Evolutionary conservation across 2,888 invertebrate genomes (phyloP), one percentile per base, ranked within the genome.

Genomic region (Agonopterix heracliana): DNA sequence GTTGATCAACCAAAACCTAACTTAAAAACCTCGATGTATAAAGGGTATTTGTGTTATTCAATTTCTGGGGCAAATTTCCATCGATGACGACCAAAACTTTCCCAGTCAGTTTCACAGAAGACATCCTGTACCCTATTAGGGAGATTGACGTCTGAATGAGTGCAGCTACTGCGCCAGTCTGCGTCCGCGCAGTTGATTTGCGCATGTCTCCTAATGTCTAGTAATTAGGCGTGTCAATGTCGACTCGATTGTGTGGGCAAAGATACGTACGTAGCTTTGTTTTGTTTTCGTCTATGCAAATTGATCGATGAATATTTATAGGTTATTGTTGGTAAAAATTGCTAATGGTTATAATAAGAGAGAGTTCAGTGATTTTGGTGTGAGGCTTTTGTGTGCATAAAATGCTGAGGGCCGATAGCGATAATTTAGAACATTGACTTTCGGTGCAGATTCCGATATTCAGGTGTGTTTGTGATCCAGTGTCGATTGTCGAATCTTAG

Each of bases 161-260:
- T 64, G 50, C 56, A 57, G 54, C 57, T 60, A 14, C 34, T 48
- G 54, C 54, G 56, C 51, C 54, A 50, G 56, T 49, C 60, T 38
- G 38, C 38, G 61, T 57, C 56, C 54, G 55, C 59, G 59, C 57
- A 54, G 52, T 13, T 54, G 61, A 63, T 68, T 63, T 64, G 67
- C 65, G 61, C 59, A 63, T 60, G 65, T 26, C 26, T 26, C 26
- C 26, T 26, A 26, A 26, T 26, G 26, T 68, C 63, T 62, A 66
- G 75, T 74, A 78, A 81, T 82, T 80, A 81, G 78, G 70, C 70
- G 67, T 67, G 71, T 74, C 80, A 80, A 74, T 78, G 81, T 78
- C 79, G 72, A 63, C 62, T 46, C 63, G 57, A 64, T 68, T 69
- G 75, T 68, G 68, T 69, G 65, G 74, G 67, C 64, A 54, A 65